A percentile compares a stretch with the other conserved stretches of the same genome.
Evolutionary conservation across 1,140 invertebrate species (phyloP).

Genomic region (Tetramorium simillimum): DNA sequence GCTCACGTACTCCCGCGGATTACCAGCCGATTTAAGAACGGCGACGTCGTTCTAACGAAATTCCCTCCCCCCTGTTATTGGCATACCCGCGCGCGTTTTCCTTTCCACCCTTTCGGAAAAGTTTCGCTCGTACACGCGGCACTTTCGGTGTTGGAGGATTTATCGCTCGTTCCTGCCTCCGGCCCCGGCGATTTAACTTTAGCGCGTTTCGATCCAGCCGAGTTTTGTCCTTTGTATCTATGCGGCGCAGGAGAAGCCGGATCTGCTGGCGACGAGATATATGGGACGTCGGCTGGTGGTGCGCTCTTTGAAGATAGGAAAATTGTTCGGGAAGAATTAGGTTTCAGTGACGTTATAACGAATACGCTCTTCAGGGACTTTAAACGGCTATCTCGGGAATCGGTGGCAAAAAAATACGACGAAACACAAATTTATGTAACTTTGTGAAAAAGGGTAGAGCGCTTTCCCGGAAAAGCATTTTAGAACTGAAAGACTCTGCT

Average conservation of each 20-base stretch:
- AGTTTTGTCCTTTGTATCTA: constrained; percentile 60
- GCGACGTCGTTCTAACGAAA: constrained; percentile 30
- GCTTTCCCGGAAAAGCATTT: background rate
- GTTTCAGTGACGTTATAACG: constrained; percentile 17
- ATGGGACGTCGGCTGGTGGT: constrained; percentile 23
- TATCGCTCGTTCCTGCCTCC: constrained; percentile 45
- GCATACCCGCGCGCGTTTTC: background rate
- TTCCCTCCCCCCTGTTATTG: background rate
- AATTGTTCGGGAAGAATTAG: constrained; percentile 47
- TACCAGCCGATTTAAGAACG: constrained; percentile 41
- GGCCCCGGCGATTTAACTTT: constrained; percentile 60
- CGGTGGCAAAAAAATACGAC: background rate
- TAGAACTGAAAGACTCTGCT: background rate
- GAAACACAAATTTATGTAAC: constrained; percentile 4
- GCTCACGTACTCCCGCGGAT: constrained; percentile 47
- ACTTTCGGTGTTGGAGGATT: constrained; percentile 36
- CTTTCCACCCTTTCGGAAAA: constrained; percentile 28
- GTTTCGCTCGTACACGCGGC: constrained; percentile 5
- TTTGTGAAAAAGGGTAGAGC: background rate
- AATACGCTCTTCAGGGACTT: background rate
- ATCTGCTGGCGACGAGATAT: constrained; percentile 44
- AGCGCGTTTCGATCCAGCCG: constrained; percentile 49
- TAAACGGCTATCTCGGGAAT: background rate
- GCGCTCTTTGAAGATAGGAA: constrained; percentile 38
- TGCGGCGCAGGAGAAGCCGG: constrained; percentile 31